Evolutionary conservation across 2,113 vertebrate genomes (phyloP), one percentile per base, ranked within the genome.

Genomic region (Lasiurus borealis): DNA sequence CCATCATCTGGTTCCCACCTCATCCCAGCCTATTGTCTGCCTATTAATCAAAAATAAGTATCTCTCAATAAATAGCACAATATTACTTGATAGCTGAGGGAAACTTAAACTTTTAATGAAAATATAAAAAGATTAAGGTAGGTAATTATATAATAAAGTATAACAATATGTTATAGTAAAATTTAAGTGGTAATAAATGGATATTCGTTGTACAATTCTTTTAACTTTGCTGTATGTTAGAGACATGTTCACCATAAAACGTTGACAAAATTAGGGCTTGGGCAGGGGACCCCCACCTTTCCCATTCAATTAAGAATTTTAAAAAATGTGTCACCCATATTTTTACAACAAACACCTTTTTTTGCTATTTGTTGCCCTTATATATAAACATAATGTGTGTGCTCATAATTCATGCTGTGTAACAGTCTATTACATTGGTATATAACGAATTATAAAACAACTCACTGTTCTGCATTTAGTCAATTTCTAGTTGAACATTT

Each of bases 21-120:
- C 59, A 27, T 12, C 59, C 25, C 59, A 62, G 59, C 25, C 59
- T 10, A 25, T 4, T 59, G 59, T 62, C 59, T 62, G 59, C 59
- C 81, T 72, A 25, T 54, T 85, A 75, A 85, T n/a, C n/a, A 78
- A 95, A 96, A 88, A 48, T 69, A 81, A 68, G 31, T 50, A 25
- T 86, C 44, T 84, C 66, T 95, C 19, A 62, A 77, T 46, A 95
- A 95, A 86, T 10, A 77, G 40, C 50, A 95, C 31, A 54, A 40
- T 90, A 59, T 69, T 95, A 78, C 68, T 88, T 34, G 19, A 64
- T 34, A 82, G 25, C 12, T 68, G 21, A 9, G 57, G 12, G 1
- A 34, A 88, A 40, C 12, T 59, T 85, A 62, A 84, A 76, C 12
- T 44, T 77, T 90, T 84, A 85, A 83, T 57, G 5, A 87, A 87